Percentiles rank a stretch among this genome's conserved stretches.
Conservation (phyloP, 2,888 invertebrate genomes). For the Meiosimyza platycephala region DNA sequence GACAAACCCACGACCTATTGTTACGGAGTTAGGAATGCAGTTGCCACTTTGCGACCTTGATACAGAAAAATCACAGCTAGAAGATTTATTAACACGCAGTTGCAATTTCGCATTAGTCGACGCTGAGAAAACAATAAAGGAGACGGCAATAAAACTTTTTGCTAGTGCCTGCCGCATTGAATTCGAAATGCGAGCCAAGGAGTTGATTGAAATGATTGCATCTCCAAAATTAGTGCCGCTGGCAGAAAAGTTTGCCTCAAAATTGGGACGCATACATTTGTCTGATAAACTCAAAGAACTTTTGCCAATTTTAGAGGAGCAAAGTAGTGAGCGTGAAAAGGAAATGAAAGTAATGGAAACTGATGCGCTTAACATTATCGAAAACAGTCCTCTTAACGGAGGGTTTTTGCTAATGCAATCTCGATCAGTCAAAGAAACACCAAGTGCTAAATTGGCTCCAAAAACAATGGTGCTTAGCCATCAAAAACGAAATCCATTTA, state of each 20-base stretch:
- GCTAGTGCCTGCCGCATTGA: slow-evolving; percentile 89
- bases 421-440: neutral
- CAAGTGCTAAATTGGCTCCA: slow-evolving; percentile 52
- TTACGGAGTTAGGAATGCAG: slow-evolving; percentile 79
- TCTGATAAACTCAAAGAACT: slow-evolving; percentile 80
- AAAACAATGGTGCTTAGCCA: slow-evolving; percentile 62
- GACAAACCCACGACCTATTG: slow-evolving; percentile 86
- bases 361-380: slow-evolving; percentile 52
- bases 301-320: slow-evolving; percentile 67
- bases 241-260: slow-evolving; percentile 89
- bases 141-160: slow-evolving; percentile 89
- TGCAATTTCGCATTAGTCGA: slow-evolving; percentile 73
- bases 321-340: slow-evolving; percentile 39
- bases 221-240: slow-evolving; percentile 82
- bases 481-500: slow-evolving; percentile 69
- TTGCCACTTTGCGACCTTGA: slow-evolving; percentile 83
- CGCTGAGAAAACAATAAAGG: slow-evolving; percentile 76
- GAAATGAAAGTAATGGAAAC: slow-evolving; percentile 42
- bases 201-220: slow-evolving; percentile 84
- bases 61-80: slow-evolving; percentile 84
- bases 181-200: slow-evolving; percentile 86
- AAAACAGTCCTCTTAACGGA: slow-evolving; percentile 49
- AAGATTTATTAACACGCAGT: slow-evolving; percentile 78
- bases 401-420: slow-evolving; percentile 38
- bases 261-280: slow-evolving; percentile 80